Evolutionary conservation across 2,113 vertebrate genomes (phyloP).

Genomic region (Rafetus swinhoei): DNA sequence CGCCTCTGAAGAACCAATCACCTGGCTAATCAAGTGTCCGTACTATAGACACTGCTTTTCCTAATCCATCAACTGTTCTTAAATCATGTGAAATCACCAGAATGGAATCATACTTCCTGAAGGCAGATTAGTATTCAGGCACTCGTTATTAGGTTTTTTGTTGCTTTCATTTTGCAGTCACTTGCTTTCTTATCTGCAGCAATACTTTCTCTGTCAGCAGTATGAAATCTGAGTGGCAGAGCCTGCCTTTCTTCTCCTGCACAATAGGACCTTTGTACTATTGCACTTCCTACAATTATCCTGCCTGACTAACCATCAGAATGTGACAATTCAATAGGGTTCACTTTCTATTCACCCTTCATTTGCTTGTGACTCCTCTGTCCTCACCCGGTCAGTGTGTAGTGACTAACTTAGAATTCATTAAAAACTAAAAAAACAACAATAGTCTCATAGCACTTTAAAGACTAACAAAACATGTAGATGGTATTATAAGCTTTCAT

Average conservation of each 20-base stretch:
- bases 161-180: neutral
- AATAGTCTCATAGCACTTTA: too few species aligned
- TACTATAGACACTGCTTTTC: neutral
- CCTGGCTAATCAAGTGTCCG: neutral
- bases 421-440: neutral
- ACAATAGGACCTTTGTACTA: neutral
- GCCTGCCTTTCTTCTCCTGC: neutral
- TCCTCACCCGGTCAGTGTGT: neutral
- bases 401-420: neutral
- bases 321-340: neutral
- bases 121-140: neutral
- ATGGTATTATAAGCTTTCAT: too few species aligned
- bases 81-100: neutral
- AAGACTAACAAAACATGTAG: too few species aligned
- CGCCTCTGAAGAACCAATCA: neutral
- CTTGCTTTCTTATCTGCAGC: conserved; percentile 2
- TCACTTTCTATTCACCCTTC: neutral
- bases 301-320: neutral
- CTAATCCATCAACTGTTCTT: neutral
- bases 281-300: neutral
- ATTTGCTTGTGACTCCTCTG: neutral
- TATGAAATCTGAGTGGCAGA: neutral
- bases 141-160: neutral
- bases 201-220: conserved; percentile 1
- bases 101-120: neutral